Percentiles rank a stretch among this genome's conserved stretches.
These are phyloP conservation scores for Pseudorasbora parva DNA, from an alignment of 2,113 vertebrate genomes.

Conservation along the genomic window DNA sequence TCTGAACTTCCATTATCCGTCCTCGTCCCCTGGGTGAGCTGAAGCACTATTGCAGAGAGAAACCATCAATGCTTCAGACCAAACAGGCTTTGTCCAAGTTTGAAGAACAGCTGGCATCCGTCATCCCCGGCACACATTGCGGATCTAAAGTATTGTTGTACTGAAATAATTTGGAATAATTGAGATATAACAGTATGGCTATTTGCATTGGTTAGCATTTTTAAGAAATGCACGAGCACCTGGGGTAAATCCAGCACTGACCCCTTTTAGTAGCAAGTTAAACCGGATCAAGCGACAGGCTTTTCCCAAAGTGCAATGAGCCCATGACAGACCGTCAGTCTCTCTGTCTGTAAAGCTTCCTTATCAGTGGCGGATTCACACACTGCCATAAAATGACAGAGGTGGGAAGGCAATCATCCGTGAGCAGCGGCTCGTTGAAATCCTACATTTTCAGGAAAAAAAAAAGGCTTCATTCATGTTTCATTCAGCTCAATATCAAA, in stretches of 20 bases:
- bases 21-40: conserved; percentile 17
- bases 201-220: conserved; percentile 56
- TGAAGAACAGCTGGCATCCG: conserved; percentile 7
- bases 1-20: conserved; percentile 48
- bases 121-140: neutral
- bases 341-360: conserved; percentile 3
- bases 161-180: conserved; percentile 37
- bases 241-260: conserved; percentile 13
- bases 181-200: conserved; percentile 10
- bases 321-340: conserved; percentile 47
- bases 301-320: conserved; percentile 9
- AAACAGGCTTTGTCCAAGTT: conserved; percentile 7
- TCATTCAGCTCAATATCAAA: conserved; percentile 6
- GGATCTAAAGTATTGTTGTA: neutral
- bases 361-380: conserved; percentile 35
- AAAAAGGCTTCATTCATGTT: neutral
- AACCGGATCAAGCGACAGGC: neutral
- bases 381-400: conserved; percentile 6
- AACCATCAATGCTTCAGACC: conserved; percentile 1
- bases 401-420: conserved; percentile 27
- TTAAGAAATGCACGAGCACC: conserved; percentile 26
- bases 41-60: conserved; percentile 9
- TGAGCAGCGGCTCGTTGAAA: conserved; percentile 10
- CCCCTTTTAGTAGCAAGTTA: conserved; percentile 14
- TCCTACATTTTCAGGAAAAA: neutral